phyloP scores from a whole-genome alignment of 2,113 vertebrate species.

The Electrona antarctica region DNA sequence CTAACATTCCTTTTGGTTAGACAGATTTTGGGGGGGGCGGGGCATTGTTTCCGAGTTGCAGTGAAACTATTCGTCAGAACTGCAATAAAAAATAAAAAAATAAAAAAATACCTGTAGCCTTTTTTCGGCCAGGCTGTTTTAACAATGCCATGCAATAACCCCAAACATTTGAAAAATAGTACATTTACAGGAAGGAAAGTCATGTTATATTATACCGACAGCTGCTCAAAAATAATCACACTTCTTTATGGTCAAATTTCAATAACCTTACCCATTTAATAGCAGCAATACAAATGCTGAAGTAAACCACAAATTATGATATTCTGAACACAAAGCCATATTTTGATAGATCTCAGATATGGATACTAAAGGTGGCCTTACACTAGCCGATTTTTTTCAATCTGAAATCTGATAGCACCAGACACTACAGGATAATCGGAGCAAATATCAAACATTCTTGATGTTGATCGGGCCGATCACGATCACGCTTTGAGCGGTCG shows the following conservation, averaged over 20 bases:
- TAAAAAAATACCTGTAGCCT: constrained; percentile 1
- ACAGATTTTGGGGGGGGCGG: constrained; percentile 10
- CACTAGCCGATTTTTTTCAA: too few species aligned
- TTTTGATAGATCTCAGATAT: background rate
- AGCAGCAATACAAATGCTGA: constrained; percentile 24
- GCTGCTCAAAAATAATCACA: constrained; percentile 32
- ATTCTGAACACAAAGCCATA: constrained; percentile 26
- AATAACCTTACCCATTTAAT: constrained; percentile 26
- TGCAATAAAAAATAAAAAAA: too few species aligned
- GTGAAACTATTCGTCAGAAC: constrained; percentile 24
- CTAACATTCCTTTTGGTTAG: background rate
- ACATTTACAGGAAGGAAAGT: constrained; percentile 27
- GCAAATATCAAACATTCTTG: too few species aligned
- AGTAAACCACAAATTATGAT: constrained; percentile 13
- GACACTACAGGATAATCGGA: too few species aligned
- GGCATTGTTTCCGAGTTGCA: constrained; percentile 30
- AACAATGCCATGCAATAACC: background rate
- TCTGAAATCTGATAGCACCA: too few species aligned
- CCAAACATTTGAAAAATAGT: background rate
- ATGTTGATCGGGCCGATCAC: too few species aligned
- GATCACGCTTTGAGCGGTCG: too few species aligned
- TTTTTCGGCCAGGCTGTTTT: constrained; percentile 1
- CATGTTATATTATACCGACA: constrained; percentile 26
- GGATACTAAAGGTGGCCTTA: too few species aligned
- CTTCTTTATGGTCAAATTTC: constrained; percentile 27